Base-by-base conservation (phyloP, 1,140 invertebrate species). In the Lepidotrigona ventralis region DNA sequence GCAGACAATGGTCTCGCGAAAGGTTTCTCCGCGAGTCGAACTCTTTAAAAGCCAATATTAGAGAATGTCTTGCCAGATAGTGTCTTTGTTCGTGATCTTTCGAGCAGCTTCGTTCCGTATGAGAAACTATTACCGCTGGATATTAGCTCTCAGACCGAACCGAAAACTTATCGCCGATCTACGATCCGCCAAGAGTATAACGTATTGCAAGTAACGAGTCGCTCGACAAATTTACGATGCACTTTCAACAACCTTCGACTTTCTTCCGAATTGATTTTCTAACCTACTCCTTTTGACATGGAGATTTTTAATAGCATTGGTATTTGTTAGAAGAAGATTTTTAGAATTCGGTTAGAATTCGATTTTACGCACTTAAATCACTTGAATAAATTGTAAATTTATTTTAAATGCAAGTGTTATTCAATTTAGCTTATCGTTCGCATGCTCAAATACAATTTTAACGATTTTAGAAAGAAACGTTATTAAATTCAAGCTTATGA, bases 41-140 rank as follows among this genome's bases (percentile, higher is more conserved):
- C 26, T 26, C 46, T 81, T 71, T 66, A 74, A 74, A 81, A 60
- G 46, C 58, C 70, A 60, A 74, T 74, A 74, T 64, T 81, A 74
- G 70, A 74, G 60, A 81, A 74, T 53, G 46, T 21, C 58, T 54
- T 4, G 33, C 39, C 51, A 64, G 69, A 64, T 73, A 80, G 66
- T 72, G 58, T 80, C 69, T 81, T 81, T 74, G 46, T 81, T 73
- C 60, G 29, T 64, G 70, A 21, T 74, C 60, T 74, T 74, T 81
- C 46, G 0, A 72, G 23, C 68, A 6, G 39, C 29, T 46, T 26
- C 58, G 60, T 26, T 58, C 17, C n/a, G 70, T 39, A 54, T 12
- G 29, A 81, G 60, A 66, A 60, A 71, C 78, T 79, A 79, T 71
- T 79, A 70, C 54, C 17, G 23, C 23, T 70, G 53, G 29, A 58